Base-by-base conservation (phyloP, 2,113 vertebrate species). In the Pyxicephalus adspersus region DNA sequence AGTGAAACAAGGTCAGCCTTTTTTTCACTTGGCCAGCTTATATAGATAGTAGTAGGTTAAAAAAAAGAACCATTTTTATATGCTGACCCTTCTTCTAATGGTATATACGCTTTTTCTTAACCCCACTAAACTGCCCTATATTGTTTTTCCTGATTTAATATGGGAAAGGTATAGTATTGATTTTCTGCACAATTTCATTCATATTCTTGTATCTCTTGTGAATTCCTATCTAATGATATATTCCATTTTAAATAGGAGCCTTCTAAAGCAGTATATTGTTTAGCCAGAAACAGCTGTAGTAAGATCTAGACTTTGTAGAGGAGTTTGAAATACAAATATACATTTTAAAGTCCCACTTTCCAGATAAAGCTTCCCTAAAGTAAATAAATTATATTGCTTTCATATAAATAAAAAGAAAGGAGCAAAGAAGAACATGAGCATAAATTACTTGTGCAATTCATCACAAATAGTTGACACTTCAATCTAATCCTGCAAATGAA, bases 401-500 rank as follows among this genome's bases (percentile, higher is more conserved):
- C 88, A 86, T 86, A 83, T 84, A 85, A 87, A 93, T 92, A 92
- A 94, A 92, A 89, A 90, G 91, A 91, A 92, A 89, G 87, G 89
- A 91, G 84, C 88, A 90, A 90, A 90, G 90, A 92, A 78, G 86
- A 92, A 90, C 89, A 88, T 88, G 92, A 91, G 91, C 89, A 91
- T 93, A 90, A 90, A 92, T 92, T 93, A 92, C 92, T 84, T 85
- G 89, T 80, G 86, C 81, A 88, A 93, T 93, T 90, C 89, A 92
- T 94, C 92, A 94, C 88, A 91, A 90, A 73, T 85, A 89, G 89
- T 88, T 94, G 92, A 93, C 92, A 93, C 91, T 93, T 94, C 90
- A 94, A 94, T 94, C 92, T 94, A 92, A 94, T 90, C 89, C 87
- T 9, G 90, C 91, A 92, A 94, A 94, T 93, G 92, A 93, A 93